Evolutionary conservation across 2,888 invertebrate species (phyloP).

Genomic region (Maniola hyperantus): DNA sequence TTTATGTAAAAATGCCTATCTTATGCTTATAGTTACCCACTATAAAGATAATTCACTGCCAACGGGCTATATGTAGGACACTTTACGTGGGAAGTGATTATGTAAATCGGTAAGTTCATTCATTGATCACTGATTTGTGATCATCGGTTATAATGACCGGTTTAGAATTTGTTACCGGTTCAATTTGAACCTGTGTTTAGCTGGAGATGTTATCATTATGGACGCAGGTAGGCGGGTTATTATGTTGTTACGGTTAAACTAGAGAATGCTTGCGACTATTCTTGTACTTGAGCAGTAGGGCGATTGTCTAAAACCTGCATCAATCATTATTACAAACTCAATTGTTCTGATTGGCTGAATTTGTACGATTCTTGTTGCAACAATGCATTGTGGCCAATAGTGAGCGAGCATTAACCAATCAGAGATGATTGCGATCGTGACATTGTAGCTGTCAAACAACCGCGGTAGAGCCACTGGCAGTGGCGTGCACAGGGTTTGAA

Average conservation of each 20-base stretch:
- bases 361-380: too few species aligned
- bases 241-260: not conserved
- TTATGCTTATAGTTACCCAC: not conserved
- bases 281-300: not conserved
- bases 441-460: too few species aligned
- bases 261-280: not conserved
- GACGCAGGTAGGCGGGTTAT: not conserved
- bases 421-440: too few species aligned
- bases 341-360: too few species aligned
- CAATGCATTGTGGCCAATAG: too few species aligned
- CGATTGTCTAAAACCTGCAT: too few species aligned
- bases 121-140: constrained; percentile 26
- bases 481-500: too few species aligned
- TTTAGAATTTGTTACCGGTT: constrained; percentile 14
- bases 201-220: constrained; percentile 19
- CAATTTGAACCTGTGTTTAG: constrained; percentile 17
- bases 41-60: constrained; percentile 22
- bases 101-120: constrained; percentile 27
- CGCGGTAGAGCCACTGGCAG: too few species aligned
- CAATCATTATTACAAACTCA: too few species aligned
- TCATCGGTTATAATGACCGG: constrained; percentile 22
- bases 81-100: constrained; percentile 32
- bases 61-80: constrained; percentile 22
- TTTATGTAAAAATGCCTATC: constrained; percentile 4
- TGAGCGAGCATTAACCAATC: too few species aligned